Conservation (phyloP, 2,113 vertebrate genomes). For the Chloebia gouldiae region DNA sequence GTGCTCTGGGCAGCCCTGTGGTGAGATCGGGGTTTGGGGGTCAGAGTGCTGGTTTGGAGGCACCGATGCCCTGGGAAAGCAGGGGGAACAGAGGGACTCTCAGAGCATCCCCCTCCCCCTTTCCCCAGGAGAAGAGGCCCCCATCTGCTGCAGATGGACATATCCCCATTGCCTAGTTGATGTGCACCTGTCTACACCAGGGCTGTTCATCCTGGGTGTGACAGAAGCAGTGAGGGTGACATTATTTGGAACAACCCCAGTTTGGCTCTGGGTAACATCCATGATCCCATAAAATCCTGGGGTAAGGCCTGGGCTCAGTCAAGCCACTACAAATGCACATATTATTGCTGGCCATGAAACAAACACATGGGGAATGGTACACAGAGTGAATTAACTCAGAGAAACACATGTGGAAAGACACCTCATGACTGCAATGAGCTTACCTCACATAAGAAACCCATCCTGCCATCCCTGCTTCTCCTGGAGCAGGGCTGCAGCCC, state of each 20-base stretch:
- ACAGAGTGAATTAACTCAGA: not conserved
- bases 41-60: not conserved
- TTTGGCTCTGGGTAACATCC: not conserved
- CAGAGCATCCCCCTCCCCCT: not conserved
- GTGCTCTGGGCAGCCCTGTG: not conserved
- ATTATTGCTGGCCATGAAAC: not conserved
- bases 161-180: not conserved
- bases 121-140: not conserved
- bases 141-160: not conserved
- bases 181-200: not conserved
- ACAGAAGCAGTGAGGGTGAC: not conserved
- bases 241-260: not conserved
- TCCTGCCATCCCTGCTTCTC: not conserved
- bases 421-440: rapidly evolving
- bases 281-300: not conserved
- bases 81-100: not conserved
- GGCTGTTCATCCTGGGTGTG: not conserved
- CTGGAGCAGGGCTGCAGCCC: not conserved
- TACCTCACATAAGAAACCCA: not conserved
- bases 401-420: not conserved
- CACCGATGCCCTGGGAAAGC: not conserved
- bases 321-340: not conserved
- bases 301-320: not conserved
- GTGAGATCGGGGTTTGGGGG: not conserved
- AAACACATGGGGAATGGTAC: not conserved